Base-by-base conservation (phyloP, 2,113 vertebrate species). In the Bothrops jararaca region DNA sequence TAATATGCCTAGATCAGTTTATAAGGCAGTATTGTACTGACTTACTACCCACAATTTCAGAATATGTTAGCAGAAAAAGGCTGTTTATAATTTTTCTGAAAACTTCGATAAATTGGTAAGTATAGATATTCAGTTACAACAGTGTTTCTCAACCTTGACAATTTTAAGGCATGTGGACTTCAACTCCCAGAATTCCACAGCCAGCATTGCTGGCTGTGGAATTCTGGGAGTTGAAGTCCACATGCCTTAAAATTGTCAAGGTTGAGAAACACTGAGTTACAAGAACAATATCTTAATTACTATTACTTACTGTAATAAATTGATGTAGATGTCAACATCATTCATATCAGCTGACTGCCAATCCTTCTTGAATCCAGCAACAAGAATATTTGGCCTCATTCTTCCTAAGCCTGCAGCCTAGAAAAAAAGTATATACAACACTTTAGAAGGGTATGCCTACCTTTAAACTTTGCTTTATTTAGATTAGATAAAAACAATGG, bases 331-430 rank as follows among this genome's bases (percentile, higher is more conserved):
- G 96, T 99, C 99, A 91, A 99, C 98, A 48, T 99, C 99, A 96
- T 98, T 99, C 98, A 99, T 99, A 95, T 99, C 99, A 54, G 97
- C 94, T 87, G 98, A 97, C 74, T 98, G 96, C 99, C 99, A 99
- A 96, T 99, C 98, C 90, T 99, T 99, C 96, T 99, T 99, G 98
- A 99, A 99, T 96, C 99, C 99, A 92, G 99, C 95, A 88, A 99
- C 99, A 94, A 99, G 98, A 2, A 98, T 99, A 95, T 99, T 99
- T 42, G 99, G 99, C 94, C 98, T 99, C 96, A 99, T 98, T 85
- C 99, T 98, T 85, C 99, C 99, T 93, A 99, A 97, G 60, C 99
- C 99, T 93, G 98, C 98, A 97, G 99, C 99, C 99, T 99, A 93
- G 57, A 15, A 90, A 92, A 80, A 80, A 80, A n/a, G 0, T 80